These are phyloP conservation scores for Solenopsis invicta DNA, from an alignment of 1,140 invertebrate genomes.

Conservation along the genomic window DNA sequence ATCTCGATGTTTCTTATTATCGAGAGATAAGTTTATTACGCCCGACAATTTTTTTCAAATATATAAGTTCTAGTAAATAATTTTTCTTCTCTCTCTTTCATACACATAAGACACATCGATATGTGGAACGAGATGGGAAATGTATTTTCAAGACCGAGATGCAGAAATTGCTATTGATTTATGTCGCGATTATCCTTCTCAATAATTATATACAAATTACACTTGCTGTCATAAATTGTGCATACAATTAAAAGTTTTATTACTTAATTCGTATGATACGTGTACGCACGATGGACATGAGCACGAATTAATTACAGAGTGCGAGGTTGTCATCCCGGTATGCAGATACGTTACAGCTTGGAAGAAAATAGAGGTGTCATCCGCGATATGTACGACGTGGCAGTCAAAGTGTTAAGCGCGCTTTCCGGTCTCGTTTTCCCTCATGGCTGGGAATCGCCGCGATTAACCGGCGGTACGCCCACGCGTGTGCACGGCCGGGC, in stretches of 20 bases:
- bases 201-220: background rate
- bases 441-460: constrained; percentile 43
- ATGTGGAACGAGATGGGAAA: too few relatives aligned
- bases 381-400: constrained; percentile 26
- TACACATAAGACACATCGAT: background rate
- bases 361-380: constrained; percentile 22
- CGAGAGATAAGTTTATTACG: background rate
- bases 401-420: constrained; percentile 32
- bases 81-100: background rate
- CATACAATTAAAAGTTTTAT: background rate
- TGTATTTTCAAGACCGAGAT: too few relatives aligned
- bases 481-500: constrained; percentile 30
- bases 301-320: background rate
- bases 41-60: background rate
- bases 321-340: background rate
- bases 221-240: background rate
- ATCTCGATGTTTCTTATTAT: background rate
- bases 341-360: background rate
- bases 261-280: background rate
- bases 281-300: background rate
- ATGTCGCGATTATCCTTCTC: too few relatives aligned
- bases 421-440: constrained; percentile 52
- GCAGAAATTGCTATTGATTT: too few relatives aligned
- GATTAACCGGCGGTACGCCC: constrained; percentile 52
- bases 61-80: background rate